A percentile compares a stretch with the other conserved stretches of the same genome.
phyloP scores from a whole-genome alignment of 1,140 invertebrate genomes.

The Papilio aristodemus region DNA sequence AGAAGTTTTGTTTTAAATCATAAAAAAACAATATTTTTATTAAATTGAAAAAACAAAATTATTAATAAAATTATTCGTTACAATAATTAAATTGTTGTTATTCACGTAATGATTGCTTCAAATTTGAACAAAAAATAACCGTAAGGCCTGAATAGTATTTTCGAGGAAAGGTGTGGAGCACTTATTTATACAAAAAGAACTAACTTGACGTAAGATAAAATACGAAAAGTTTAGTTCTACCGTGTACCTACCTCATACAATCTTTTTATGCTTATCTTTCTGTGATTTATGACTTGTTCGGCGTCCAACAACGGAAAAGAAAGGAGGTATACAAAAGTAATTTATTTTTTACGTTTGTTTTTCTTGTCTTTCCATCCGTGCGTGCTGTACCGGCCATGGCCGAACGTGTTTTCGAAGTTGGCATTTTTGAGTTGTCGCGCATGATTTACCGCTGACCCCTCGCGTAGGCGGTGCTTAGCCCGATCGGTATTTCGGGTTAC shows the following conservation, averaged over 20 bases:
- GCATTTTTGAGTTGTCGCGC: constrained; percentile 79
- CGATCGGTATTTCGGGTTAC: constrained; percentile 71
- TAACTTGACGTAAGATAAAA: constrained; percentile 73
- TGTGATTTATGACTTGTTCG: constrained; percentile 78
- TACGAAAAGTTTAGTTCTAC: constrained; percentile 79
- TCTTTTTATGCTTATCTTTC: constrained; percentile 80
- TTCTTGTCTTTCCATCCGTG: constrained; percentile 75
- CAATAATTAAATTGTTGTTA: too few species aligned
- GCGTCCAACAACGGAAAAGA: constrained; percentile 78
- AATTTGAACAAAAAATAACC: not conserved
- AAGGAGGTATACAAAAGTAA: constrained; percentile 80
- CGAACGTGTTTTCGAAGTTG: constrained; percentile 78
- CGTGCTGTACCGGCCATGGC: constrained; percentile 70
- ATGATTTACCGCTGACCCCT: constrained; percentile 73
- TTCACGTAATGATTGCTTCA: not conserved
- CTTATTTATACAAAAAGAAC: constrained; percentile 54
- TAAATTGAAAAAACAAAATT: too few species aligned
- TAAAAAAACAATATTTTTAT: too few species aligned
- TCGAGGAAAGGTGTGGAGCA: constrained; percentile 62
- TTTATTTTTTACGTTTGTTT: constrained; percentile 79
- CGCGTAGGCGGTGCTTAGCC: constrained; percentile 76
- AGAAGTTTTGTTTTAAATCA: too few species aligned
- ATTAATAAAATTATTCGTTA: too few species aligned
- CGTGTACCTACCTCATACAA: constrained; percentile 78
- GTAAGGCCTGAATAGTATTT: constrained; percentile 35